phyloP scores from a whole-genome alignment of 2,113 vertebrate species.

The Bombycilla garrulus region DNA sequence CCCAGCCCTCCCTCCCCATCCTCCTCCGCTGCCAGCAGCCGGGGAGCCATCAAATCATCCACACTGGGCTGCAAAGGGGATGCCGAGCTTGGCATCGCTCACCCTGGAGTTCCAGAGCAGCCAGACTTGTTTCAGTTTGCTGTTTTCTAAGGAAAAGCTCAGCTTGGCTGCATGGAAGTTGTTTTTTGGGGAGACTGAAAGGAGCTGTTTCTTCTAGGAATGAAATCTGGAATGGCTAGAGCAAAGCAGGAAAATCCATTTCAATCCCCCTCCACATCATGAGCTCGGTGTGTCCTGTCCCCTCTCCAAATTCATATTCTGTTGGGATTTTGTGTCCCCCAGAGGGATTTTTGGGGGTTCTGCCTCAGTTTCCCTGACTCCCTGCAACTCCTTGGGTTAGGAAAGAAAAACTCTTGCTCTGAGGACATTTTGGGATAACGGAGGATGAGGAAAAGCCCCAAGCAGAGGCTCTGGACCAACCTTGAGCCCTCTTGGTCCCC shows the following conservation, averaged over 20 bases:
- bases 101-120: not conserved
- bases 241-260: not conserved
- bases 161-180: not conserved
- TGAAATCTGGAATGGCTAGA: not conserved
- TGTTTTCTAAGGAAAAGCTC: not conserved
- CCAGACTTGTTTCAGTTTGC: not conserved
- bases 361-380: not conserved
- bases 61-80: not conserved
- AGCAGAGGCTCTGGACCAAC: not conserved
- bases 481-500: not conserved
- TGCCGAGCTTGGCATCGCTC: fast-evolving
- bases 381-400: not conserved
- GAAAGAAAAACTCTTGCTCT: not conserved
- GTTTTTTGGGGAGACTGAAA: not conserved
- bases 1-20: not conserved
- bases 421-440: not conserved
- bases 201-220: not conserved
- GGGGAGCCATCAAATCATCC: not conserved
- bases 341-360: no score
- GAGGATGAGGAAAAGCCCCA: not conserved
- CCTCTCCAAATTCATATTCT: not conserved
- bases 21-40: not conserved
- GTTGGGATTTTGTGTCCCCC: not conserved
- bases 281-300: not conserved
- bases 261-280: fast-evolving